Percentiles rank a stretch among this genome's conserved stretches.
These are phyloP conservation scores for Ctenoplectra terminalis DNA, from an alignment of 1,140 invertebrate genomes.

Conservation along the genomic window DNA sequence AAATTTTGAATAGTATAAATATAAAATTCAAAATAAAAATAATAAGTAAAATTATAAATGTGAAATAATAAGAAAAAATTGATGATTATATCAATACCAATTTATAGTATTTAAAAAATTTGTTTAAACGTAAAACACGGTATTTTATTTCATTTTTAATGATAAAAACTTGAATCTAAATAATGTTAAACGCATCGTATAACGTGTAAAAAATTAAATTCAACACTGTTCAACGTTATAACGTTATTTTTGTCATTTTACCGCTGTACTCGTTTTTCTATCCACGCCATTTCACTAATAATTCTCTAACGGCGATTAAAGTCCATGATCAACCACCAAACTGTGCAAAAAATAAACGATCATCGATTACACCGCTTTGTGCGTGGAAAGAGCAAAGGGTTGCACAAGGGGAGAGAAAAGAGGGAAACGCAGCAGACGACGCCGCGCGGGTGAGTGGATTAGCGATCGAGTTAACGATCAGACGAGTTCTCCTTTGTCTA, in stretches of 20 bases:
- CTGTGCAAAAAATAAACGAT: conserved; percentile 9
- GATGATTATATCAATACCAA: too few species aligned
- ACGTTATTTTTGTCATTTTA: background rate
- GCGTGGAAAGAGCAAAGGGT: conserved; percentile 39
- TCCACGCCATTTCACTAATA: background rate
- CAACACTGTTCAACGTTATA: background rate
- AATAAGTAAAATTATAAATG: too few species aligned
- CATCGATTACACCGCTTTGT: background rate
- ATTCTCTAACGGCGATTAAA: conserved; percentile 8
- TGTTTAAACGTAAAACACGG: too few species aligned
- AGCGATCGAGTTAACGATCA: conserved; percentile 38
- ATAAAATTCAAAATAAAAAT: too few species aligned
- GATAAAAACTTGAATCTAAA: too few species aligned
- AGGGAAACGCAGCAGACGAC: conserved; percentile 31
- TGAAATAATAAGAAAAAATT: too few species aligned
- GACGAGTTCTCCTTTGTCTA: conserved; percentile 39
- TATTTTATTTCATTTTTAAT: too few species aligned
- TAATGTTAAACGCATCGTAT: too few species aligned
- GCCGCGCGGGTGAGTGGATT: conserved; percentile 41
- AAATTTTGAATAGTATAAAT: too few species aligned
- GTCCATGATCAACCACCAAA: background rate
- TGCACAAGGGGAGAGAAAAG: conserved; percentile 33
- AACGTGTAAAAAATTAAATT: too few species aligned
- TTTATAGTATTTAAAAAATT: too few species aligned
- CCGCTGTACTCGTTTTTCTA: background rate